Evolutionary conservation across 2,113 vertebrate species (phyloP).

Genomic region (Enhydra lutris): DNA sequence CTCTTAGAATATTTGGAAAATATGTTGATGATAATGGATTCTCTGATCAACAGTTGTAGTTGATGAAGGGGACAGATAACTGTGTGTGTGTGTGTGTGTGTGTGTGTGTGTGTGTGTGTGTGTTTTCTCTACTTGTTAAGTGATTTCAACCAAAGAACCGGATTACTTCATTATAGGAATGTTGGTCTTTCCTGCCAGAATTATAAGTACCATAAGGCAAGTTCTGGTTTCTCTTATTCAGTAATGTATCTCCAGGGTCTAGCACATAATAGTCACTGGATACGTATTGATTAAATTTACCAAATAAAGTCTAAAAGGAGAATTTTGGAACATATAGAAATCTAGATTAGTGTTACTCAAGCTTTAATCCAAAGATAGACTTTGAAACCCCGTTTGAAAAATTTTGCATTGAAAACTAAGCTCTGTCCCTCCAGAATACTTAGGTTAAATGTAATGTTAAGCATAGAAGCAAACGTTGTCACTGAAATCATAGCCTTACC

Average conservation of each 20-base stretch:
- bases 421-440: neutral
- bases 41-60: neutral
- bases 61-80: neutral
- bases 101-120: neutral
- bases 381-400: slow-evolving; percentile 24
- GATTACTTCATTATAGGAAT: neutral
- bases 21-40: neutral
- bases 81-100: neutral
- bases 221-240: neutral
- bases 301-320: slow-evolving; percentile 9
- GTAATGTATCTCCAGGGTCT: neutral
- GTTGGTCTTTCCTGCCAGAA: neutral
- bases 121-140: neutral
- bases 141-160: neutral
- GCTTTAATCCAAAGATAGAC: neutral
- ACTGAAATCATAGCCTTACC: neutral
- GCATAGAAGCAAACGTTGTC: neutral
- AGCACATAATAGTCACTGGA: neutral
- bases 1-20: slow-evolving; percentile 10
- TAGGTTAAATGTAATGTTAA: neutral
- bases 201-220: neutral
- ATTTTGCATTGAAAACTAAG: neutral
- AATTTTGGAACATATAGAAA: slow-evolving; percentile 22
- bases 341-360: neutral
- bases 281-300: neutral